A percentile compares a stretch with the other conserved stretches of the same genome.
Evolutionary conservation across 23 tunicate species (phyloP).

Genomic region (Styela plicata): DNA sequence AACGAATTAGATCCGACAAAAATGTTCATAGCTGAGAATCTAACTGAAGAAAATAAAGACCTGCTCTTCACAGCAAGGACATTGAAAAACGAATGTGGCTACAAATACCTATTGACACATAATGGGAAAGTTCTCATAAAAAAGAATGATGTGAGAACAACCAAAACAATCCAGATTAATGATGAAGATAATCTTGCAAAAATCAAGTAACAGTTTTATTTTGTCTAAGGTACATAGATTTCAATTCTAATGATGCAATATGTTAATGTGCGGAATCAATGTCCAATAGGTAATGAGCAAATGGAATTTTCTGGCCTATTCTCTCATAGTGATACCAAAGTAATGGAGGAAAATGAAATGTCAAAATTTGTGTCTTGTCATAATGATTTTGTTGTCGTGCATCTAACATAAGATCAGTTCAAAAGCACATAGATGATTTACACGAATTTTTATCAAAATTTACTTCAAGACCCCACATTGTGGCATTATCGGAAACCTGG

Average conservation of each 20-base stretch:
- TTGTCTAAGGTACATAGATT: not conserved
- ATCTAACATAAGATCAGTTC: not conserved
- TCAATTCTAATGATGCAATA: not conserved
- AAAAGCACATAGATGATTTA: not conserved
- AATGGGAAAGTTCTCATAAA: not conserved
- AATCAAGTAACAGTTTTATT: not conserved
- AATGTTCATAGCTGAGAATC: not conserved
- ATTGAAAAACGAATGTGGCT: not conserved
- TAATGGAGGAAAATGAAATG: not conserved
- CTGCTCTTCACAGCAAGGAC: not conserved
- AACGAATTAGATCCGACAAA: not conserved
- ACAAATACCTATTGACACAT: not conserved
- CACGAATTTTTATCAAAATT: not conserved
- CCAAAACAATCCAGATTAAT: not conserved
- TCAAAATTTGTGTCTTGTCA: not conserved
- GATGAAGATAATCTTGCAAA: not conserved
- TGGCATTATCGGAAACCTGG: not conserved
- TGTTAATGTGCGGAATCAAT: not conserved
- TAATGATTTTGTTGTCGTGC: not conserved
- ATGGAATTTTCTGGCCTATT: not conserved
- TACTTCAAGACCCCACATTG: not conserved
- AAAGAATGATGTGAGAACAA: not conserved
- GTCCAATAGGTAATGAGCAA: not conserved
- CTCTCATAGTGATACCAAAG: not conserved
- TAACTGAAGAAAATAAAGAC: not conserved